Percentiles rank a stretch among this genome's conserved stretches.
Evolutionary conservation across 2,888 invertebrate genomes (phyloP).

Genomic region (Incurvaria masculella): DNA sequence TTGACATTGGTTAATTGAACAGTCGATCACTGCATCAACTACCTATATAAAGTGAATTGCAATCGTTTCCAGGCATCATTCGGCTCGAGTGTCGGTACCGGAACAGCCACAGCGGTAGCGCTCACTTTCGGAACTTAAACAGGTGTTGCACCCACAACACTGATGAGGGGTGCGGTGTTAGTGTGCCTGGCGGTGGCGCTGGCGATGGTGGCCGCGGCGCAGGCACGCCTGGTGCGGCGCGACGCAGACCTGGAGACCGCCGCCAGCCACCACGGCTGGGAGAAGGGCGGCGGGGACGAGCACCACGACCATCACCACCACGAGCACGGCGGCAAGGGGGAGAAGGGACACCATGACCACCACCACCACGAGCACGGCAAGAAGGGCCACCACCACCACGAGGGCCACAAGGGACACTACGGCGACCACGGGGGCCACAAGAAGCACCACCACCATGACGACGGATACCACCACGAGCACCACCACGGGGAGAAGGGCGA

Average conservation of each 20-base stretch:
- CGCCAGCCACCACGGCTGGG: slow-evolving; percentile 40
- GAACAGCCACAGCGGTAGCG: slow-evolving; percentile 26
- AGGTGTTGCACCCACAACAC: no score
- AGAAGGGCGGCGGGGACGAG: slow-evolving; percentile 60
- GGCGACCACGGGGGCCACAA: slow-evolving; percentile 61
- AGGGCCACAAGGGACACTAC: slow-evolving; percentile 57
- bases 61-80: slow-evolving; percentile 44
- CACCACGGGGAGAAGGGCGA: slow-evolving; percentile 64
- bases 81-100: slow-evolving; percentile 42
- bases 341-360: slow-evolving; percentile 66
- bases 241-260: slow-evolving; percentile 50
- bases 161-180: slow-evolving; percentile 34
- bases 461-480: slow-evolving; percentile 62
- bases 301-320: slow-evolving; percentile 60
- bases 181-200: slow-evolving; percentile 41
- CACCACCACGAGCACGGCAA: slow-evolving; percentile 64
- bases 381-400: slow-evolving; percentile 70
- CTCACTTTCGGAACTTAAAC: no score
- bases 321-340: slow-evolving; percentile 63
- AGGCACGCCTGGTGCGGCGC: slow-evolving; percentile 43
- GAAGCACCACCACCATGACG: slow-evolving; percentile 61
- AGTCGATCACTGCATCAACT: no score
- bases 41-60: slow-evolving; percentile 48
- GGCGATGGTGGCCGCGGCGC: slow-evolving; percentile 42
- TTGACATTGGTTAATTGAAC: no score